Conservation (phyloP, 37 sponge, comb jelly and placozoan genomes). For the Crambe crambe region DNA sequence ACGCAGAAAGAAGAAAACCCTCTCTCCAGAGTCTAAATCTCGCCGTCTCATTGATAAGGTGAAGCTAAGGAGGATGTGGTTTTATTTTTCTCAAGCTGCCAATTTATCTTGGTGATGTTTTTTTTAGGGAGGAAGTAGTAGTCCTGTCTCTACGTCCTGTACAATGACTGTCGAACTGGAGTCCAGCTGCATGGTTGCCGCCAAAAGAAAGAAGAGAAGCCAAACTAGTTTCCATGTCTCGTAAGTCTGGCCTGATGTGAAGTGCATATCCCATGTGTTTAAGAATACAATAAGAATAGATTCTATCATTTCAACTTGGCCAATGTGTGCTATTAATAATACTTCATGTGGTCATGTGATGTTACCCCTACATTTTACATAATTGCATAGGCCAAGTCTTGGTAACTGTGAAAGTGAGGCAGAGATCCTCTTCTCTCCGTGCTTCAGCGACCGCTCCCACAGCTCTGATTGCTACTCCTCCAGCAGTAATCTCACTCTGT, state of each 20-base stretch:
- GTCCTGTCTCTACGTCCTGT: conserved; percentile 15
- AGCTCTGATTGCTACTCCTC: background rate
- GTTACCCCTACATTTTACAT: background rate
- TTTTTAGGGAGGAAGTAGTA: background rate
- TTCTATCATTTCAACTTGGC: no score
- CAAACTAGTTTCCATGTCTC: background rate
- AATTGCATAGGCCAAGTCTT: background rate
- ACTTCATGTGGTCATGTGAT: no score
- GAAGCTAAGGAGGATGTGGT: background rate
- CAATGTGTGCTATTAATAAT: no score
- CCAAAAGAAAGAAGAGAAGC: background rate
- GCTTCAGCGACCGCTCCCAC: background rate
- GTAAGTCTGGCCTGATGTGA: background rate
- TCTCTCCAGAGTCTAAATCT: background rate
- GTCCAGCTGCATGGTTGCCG: background rate
- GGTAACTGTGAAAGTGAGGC: conserved; percentile 5
- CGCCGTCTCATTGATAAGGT: background rate
- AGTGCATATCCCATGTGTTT: background rate
- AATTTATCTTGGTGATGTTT: background rate
- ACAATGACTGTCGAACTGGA: conserved; percentile 30
- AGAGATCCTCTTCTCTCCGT: background rate
- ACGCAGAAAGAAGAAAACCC: background rate
- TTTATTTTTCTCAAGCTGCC: background rate
- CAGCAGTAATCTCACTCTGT: conserved; percentile 6
- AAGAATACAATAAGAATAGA: background rate